phyloP scores from a whole-genome alignment of 2,797 vertebrate species.

The Pteronotus mesoamericanus region DNA sequence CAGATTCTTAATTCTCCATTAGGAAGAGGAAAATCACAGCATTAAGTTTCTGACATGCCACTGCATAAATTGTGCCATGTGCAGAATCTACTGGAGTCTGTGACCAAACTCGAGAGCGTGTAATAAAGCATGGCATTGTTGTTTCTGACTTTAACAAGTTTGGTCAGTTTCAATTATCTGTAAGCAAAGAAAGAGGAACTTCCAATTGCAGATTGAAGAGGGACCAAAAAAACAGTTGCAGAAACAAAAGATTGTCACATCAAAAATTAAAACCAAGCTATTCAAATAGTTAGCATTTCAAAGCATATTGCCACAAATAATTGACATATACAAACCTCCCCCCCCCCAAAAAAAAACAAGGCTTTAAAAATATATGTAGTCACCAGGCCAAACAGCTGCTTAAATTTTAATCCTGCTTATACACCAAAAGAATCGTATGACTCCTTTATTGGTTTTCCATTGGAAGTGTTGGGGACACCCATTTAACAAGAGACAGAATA shows the following conservation, averaged over 20 bases:
- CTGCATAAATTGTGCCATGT: conserved; percentile 87
- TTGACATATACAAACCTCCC: neutral
- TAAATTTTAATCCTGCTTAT: conserved; percentile 65
- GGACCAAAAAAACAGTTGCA: conserved; percentile 61
- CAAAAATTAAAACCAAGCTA: conserved; percentile 79
- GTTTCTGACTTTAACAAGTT: conserved; percentile 90
- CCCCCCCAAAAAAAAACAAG: neutral
- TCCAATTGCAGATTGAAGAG: conserved; percentile 77
- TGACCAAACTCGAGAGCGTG: conserved; percentile 81
- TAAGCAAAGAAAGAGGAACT: conserved; percentile 81
- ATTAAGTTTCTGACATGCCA: conserved; percentile 84
- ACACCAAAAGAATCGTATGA: conserved; percentile 57
- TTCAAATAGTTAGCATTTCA: conserved; percentile 74
- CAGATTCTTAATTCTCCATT: conserved; percentile 85
- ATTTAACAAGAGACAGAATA: conserved; percentile 51
- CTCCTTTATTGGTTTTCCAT: conserved; percentile 64
- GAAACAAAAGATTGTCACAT: conserved; percentile 72
- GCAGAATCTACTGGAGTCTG: conserved; percentile 83
- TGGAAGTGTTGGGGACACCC: conserved; percentile 46
- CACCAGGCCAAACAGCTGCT: conserved; percentile 55
- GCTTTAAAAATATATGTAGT: conserved; percentile 41
- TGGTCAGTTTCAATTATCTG: conserved; percentile 85
- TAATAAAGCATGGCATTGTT: conserved; percentile 86
- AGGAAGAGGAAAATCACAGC: conserved; percentile 84
- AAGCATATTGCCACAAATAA: conserved; percentile 54